Base-by-base conservation (phyloP, 1,140 invertebrate species). In the Branchinecta lindahli region DNA sequence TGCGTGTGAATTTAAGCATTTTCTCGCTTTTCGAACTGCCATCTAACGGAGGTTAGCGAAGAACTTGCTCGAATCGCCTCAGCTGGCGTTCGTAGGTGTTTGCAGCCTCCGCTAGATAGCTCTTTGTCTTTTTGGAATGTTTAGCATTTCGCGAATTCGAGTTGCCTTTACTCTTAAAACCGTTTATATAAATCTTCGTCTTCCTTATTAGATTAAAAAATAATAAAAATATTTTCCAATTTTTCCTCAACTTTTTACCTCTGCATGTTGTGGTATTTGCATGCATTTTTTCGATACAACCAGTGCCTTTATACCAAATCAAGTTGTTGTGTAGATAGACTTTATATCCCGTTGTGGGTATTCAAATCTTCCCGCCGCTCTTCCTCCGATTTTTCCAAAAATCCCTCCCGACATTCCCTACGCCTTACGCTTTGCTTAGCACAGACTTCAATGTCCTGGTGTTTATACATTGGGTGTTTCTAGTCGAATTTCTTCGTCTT, bases 241-340 rank as follows among this genome's bases (percentile, higher is more conserved):
- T 61, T 61, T 15, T 61, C 52, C 52, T 61, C 52, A 61, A 61
- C 52, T 61, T 61, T 61, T 61, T 61, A 61, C 52, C 52, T 61
- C 52, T 61, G 18, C 18, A 20, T 61, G 12, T 61, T 61, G 18
- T 61, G 18, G 18, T 61, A 61, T 61, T 12, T 61, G 52, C 52
- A 61, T 61, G 52, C 52, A 61, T 61, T 61, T 61, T 61, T 15
- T 61, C 52, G 18, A 61, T 15, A 20, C 52, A 61, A 61, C 18
- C 52, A 61, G 52, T 61, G 52, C 52, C 52, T 61, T 61, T 61
- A 61, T 61, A 15, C 52, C 12, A 61, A 61, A 61, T 20, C 52
- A 61, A 61, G 52, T 61, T 12, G 12, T 61, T 61, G 52, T 61
- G 52, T 61, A 61, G 52, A 61, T 61, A 61, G 69, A 70, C 44